Conservation (phyloP, 2,888 invertebrate genomes). For the Copidosoma aretas region DNA sequence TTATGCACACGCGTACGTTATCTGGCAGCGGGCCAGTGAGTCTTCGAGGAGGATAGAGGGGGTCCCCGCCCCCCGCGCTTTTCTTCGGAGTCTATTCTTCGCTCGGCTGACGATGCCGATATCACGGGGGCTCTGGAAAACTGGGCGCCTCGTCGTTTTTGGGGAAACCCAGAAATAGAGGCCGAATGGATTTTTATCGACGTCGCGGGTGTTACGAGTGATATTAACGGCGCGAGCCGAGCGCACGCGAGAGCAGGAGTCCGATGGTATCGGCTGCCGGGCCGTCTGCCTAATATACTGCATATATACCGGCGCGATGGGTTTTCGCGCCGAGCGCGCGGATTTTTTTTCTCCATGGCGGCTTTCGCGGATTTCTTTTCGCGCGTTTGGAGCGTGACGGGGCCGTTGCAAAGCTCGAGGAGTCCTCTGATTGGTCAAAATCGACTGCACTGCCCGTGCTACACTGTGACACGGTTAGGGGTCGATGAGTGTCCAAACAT, state of each 20-base stretch:
- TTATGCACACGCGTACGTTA: not conserved
- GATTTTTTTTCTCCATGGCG: too few species aligned
- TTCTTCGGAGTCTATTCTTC: constrained; percentile 2
- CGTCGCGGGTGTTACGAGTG: constrained; percentile 30
- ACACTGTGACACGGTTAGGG: too few species aligned
- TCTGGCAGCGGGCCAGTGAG: constrained; percentile 31
- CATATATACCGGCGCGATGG: too few species aligned
- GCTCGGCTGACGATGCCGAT: constrained; percentile 33
- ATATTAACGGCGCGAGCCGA: constrained; percentile 29
- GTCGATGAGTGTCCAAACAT: too few species aligned
- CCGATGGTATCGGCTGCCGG: too few species aligned
- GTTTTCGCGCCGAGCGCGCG: too few species aligned
- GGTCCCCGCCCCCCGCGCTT: not conserved
- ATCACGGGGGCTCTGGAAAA: constrained; percentile 36
- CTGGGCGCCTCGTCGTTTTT: constrained; percentile 19
- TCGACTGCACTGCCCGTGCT: too few species aligned
- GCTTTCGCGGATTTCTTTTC: too few species aligned
- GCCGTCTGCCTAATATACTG: too few species aligned
- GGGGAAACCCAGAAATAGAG: constrained; percentile 36
- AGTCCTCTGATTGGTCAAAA: too few species aligned
- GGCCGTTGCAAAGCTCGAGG: too few species aligned
- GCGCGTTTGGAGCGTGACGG: too few species aligned
- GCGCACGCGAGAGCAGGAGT: not conserved
- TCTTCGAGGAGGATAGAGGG: constrained; percentile 18
- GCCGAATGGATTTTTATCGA: constrained; percentile 34